Conservation (phyloP, 2,113 vertebrate species). For the Chitala chitala region DNA sequence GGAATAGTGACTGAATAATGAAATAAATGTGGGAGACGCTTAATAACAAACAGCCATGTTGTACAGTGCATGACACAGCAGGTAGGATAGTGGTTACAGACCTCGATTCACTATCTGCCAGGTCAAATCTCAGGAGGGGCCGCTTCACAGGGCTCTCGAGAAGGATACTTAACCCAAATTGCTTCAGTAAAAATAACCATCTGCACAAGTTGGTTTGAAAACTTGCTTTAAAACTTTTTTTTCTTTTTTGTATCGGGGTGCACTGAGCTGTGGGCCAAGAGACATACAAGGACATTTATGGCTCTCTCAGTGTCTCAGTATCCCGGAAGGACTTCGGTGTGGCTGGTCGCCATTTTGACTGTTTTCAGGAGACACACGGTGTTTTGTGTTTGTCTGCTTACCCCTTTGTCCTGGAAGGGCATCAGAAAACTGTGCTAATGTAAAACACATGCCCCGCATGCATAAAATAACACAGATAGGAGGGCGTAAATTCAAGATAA, state of each 20-base stretch:
- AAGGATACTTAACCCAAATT: background rate
- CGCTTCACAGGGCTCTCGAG: background rate
- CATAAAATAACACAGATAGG: background rate
- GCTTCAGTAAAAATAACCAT: conserved; percentile 6
- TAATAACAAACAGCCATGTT: background rate
- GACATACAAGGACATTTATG: background rate
- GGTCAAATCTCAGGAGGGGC: background rate
- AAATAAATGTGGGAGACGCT: background rate
- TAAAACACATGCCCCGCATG: background rate
- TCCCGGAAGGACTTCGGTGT: too few species aligned
- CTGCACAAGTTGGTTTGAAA: background rate
- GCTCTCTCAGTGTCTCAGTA: background rate
- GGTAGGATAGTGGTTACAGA: background rate
- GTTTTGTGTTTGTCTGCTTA: background rate
- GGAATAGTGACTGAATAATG: too few species aligned
- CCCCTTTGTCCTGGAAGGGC: background rate
- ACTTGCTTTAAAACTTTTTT: background rate
- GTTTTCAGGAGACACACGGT: too few species aligned
- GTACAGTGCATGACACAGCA: background rate
- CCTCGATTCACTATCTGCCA: background rate
- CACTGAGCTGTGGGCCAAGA: background rate
- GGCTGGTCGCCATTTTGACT: too few species aligned
- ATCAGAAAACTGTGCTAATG: background rate
- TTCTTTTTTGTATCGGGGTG: background rate
- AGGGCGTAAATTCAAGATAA: background rate